Conservation (phyloP, 2,113 vertebrate species). For the Micromys minutus region DNA sequence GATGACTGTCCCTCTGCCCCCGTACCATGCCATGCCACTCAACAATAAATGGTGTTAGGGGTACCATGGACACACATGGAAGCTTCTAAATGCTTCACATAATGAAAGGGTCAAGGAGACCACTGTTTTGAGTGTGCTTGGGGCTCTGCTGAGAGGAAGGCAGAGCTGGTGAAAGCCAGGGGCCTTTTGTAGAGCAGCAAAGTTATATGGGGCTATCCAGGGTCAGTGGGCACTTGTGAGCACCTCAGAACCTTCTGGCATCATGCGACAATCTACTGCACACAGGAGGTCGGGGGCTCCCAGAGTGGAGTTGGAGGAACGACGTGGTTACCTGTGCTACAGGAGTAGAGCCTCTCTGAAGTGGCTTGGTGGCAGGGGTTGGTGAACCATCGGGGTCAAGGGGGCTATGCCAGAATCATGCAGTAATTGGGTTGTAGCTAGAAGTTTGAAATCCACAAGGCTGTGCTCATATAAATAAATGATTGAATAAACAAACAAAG, state of each 20-base stretch:
- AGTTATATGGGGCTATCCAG: fast-evolving
- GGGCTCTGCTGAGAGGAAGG: background rate
- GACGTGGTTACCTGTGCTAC: background rate
- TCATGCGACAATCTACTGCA: fast-evolving
- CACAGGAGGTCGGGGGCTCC: background rate
- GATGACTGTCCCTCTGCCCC: background rate
- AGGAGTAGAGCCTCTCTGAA: background rate
- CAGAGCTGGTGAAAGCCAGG: fast-evolving
- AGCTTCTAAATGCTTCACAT: fast-evolving
- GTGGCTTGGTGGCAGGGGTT: too few species aligned
- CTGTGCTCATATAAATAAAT: fast-evolving
- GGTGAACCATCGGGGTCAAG: too few species aligned
- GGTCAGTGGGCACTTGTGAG: fast-evolving
- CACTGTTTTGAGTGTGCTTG: background rate
- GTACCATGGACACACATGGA: fast-evolving
- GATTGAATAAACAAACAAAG: background rate
- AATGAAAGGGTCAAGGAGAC: fast-evolving
- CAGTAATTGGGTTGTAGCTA: background rate
- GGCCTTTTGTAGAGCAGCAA: background rate
- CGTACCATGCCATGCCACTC: background rate
- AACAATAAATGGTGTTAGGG: too few species aligned
- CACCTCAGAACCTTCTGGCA: background rate
- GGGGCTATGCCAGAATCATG: background rate
- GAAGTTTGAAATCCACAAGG: background rate
- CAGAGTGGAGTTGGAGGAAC: background rate